These are phyloP conservation scores for Drosophila longiperda DNA, from an alignment of 2,888 invertebrate species.

Conservation along the genomic window DNA sequence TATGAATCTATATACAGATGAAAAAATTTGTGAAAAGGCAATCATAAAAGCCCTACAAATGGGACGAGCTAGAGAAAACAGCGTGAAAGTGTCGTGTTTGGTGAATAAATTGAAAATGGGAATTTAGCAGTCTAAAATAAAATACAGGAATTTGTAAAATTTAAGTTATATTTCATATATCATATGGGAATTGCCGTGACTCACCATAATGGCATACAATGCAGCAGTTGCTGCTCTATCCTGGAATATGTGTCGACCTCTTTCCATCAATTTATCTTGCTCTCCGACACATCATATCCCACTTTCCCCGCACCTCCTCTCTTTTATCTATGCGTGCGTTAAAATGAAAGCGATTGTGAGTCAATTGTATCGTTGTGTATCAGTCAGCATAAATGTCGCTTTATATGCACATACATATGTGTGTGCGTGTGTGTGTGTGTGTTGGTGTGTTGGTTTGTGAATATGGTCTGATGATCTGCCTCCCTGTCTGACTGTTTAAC, in stretches of 20 bases:
- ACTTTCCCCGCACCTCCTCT: conserved; percentile 1
- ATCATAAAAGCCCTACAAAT: conserved; percentile 49
- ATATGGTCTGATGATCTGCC: conserved; percentile 7
- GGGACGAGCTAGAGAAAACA: conserved; percentile 38
- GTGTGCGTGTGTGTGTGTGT: conserved; percentile 4
- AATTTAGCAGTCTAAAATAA: neutral
- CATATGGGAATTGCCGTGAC: neutral
- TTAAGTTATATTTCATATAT: neutral
- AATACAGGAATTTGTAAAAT: neutral
- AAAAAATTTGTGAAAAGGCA: conserved; percentile 61
- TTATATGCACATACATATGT: neutral
- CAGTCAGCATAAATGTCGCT: conserved; percentile 67
- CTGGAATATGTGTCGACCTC: conserved; percentile 7
- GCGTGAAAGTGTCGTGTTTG: conserved; percentile 10
- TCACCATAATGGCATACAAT: neutral
- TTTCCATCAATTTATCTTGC: conserved; percentile 21
- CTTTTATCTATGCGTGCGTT: conserved; percentile 37
- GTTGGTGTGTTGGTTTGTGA: neutral
- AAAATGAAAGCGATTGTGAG: conserved; percentile 68
- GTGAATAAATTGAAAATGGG: neutral
- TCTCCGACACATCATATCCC: conserved; percentile 15
- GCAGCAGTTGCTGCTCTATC: conserved; percentile 6
- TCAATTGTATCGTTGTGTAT: conserved; percentile 79
- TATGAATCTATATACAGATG: conserved; percentile 25
- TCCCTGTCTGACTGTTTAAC: conserved; percentile 17